phyloP scores from a whole-genome alignment of 2,888 invertebrate genomes.

The Sympetrum striolatum region DNA sequence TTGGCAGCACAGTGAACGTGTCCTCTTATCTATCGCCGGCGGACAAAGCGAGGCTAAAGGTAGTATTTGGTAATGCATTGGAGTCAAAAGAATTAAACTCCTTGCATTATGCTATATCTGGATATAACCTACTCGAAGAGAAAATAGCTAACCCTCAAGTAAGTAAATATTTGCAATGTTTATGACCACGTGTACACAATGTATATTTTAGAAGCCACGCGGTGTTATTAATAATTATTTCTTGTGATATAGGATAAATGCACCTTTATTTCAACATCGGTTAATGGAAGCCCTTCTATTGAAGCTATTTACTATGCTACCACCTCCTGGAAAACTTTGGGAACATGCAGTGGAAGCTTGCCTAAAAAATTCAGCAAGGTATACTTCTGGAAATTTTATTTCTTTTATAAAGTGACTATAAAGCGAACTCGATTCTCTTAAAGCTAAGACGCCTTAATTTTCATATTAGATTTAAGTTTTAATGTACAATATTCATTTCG shows the following conservation, averaged over 20 bases:
- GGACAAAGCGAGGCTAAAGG: conserved; percentile 56
- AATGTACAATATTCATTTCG: no score
- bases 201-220: not conserved
- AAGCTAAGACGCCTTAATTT: no score
- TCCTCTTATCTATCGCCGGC: conserved; percentile 56
- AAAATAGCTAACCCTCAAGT: conserved; percentile 67
- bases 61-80: conserved; percentile 56
- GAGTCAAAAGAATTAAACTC: conserved; percentile 57
- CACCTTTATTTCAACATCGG: conserved; percentile 58
- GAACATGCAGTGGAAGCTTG: conserved; percentile 64
- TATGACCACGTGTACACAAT: not conserved
- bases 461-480: no score
- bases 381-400: not conserved
- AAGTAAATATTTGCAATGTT: conserved; percentile 50
- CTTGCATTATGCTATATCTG: conserved; percentile 76
- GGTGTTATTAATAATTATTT: not conserved
- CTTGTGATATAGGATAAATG: conserved; percentile 59
- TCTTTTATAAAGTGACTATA: no score
- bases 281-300: conserved; percentile 57
- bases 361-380: conserved; percentile 62
- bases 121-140: conserved; percentile 72
- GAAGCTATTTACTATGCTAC: conserved; percentile 70
- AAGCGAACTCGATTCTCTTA: no score
- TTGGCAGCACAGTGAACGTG: not conserved
- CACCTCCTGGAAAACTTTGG: conserved; percentile 67